These are phyloP conservation scores for Aurelia aurita complex sp. Pacific DNA, from an alignment of 30 jellyfish, hydroid and myxozoan genomes.

Conservation along the genomic window DNA sequence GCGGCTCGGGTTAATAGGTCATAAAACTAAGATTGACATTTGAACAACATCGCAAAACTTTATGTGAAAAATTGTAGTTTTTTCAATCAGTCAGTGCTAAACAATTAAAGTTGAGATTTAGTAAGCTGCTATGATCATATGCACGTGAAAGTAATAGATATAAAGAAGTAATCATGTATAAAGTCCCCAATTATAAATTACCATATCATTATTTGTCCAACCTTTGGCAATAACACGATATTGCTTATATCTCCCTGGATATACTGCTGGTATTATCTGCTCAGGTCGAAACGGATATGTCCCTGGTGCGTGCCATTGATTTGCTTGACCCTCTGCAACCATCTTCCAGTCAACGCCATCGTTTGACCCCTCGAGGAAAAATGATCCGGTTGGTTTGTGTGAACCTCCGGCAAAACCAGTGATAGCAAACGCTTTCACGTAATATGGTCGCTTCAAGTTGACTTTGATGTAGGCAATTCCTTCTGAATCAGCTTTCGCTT, in stretches of 20 bases:
- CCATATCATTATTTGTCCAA: slow-evolving; percentile 41
- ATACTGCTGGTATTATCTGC: slow-evolving; percentile 25
- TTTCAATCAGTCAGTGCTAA: too few species aligned
- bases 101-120: too few species aligned
- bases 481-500: neutral
- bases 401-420: slow-evolving; percentile 47
- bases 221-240: slow-evolving; percentile 54
- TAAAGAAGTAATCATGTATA: neutral
- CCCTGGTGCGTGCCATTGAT: slow-evolving; percentile 31
- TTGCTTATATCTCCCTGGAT: slow-evolving; percentile 14
- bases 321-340: slow-evolving; percentile 16
- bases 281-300: slow-evolving; percentile 11
- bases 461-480: slow-evolving; percentile 2
- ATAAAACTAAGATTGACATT: too few species aligned
- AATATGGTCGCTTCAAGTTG: neutral
- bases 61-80: too few species aligned
- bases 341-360: slow-evolving; percentile 38
- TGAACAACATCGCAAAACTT: too few species aligned
- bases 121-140: too few species aligned
- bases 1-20: too few species aligned
- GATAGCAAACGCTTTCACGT: slow-evolving; percentile 30
- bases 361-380: slow-evolving; percentile 22
- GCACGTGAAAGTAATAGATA: too few species aligned
- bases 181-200: slow-evolving; percentile 42
- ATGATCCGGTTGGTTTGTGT: slow-evolving; percentile 37